Evolutionary conservation across 2,113 vertebrate genomes (phyloP), one percentile per base, ranked within the genome.

Genomic region (Periophthalmus modestus): DNA sequence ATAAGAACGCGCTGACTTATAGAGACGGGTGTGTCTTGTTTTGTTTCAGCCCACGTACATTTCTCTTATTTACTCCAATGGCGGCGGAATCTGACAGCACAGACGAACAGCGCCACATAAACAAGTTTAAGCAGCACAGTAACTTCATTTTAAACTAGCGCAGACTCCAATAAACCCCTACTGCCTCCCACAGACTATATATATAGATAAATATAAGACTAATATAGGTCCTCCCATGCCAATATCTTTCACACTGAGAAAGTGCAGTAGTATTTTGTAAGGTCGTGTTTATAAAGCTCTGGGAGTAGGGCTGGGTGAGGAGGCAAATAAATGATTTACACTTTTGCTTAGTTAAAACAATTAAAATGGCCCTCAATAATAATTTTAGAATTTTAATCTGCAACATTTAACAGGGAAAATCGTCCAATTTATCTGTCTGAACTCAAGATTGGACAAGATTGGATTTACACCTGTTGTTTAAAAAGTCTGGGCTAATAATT

Each of bases 41-140:
- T 39, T 65, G 34, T 65, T n/a, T 65, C 34, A 39, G 34, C 62
- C 62, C 33, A 43, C 36, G 34, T n/a, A 65, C 23, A 50, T 54
- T 28, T 66, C 75, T 72, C 80, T 80, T 84, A 80, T 86, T 84
- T 83, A 76, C 67, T 68, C 66, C 63, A 71, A 34, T 72, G 52
- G 52, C 39, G 47, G 52, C 68, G 46, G 19, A 74, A 73, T 76
- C 69, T 81, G 77, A 89, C 78, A 82, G 77, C 48, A 47, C 46
- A 73, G 71, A 89, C 74, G 69, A 81, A 81, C 67, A 80, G 72
- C 58, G 52, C 28, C 69, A 74, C 59, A 77, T 79, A 77, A 75
- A 77, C 80, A 16, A 39, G 47, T 75, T 72, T 59, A 52, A 34
- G 69, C 34, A 80, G 63, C 69, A 59, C 52, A 72, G 50, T 75